These are phyloP conservation scores for Anthophora plumipes DNA, from an alignment of 2,888 invertebrate genomes.

Conservation along the genomic window DNA sequence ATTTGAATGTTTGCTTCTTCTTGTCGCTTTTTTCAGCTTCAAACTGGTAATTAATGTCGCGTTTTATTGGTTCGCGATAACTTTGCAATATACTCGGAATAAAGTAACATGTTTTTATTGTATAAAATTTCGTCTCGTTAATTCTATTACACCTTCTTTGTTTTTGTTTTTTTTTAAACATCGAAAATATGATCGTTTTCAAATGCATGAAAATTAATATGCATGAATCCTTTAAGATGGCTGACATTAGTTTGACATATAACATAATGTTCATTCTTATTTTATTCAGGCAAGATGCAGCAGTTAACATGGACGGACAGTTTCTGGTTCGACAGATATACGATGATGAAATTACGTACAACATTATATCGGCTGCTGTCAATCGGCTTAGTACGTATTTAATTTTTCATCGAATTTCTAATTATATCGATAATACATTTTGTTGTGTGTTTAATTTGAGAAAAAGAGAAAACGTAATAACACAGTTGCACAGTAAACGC, in stretches of 20 bases:
- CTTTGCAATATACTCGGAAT: too few relatives aligned
- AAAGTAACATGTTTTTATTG: too few relatives aligned
- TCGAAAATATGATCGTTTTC: too few relatives aligned
- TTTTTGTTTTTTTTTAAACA: too few relatives aligned
- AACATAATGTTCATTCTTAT: background rate
- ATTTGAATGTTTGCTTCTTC: background rate
- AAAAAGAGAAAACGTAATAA: background rate
- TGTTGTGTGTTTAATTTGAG: background rate
- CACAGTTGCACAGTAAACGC: background rate
- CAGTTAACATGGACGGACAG: slow-evolving; percentile 97
- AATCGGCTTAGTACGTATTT: slow-evolving; percentile 93
- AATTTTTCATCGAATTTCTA: background rate
- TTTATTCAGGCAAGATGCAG: slow-evolving; percentile 92
- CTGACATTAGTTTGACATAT: background rate
- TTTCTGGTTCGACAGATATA: slow-evolving; percentile 97
- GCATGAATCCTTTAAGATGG: background rate
- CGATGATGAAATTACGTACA: slow-evolving; percentile 97
- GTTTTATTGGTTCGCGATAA: background rate
- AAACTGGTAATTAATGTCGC: background rate
- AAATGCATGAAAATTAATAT: background rate
- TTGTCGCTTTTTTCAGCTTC: background rate
- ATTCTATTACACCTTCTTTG: too few relatives aligned
- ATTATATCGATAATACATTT: background rate
- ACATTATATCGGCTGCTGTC: slow-evolving; percentile 95
- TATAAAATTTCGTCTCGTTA: too few relatives aligned